Base-by-base conservation (phyloP, 2,797 vertebrate genomes). In the Crocidura indochinensis region DNA sequence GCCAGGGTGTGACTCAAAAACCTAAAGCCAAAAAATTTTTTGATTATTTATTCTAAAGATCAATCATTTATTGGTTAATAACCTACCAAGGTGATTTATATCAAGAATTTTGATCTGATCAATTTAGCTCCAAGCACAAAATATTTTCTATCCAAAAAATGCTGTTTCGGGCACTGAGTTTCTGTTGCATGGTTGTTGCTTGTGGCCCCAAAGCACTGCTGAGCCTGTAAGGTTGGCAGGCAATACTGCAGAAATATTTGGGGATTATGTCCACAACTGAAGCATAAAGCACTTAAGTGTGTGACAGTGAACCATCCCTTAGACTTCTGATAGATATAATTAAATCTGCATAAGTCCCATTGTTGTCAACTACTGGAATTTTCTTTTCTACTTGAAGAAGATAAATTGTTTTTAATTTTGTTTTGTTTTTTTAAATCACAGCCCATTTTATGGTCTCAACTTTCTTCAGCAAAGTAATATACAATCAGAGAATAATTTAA, bases 401-500 rank as follows among this genome's bases (percentile, higher is more conserved):
- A 12, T 47, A 31, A 51, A 20, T 46, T 84, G 80, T 10, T 56
- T 51, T 22, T 78, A 27, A 5, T n/a, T 38, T 38, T 38, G 38
- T 38, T 38, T 38, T 38, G 38, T 38, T 38, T 38, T 38, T 38
- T 38, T 38, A 38, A 75, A 46, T 53, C 65, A 76, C 53, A 0
- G 10, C 31, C 26, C 46, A 20, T 29, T 81, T 73, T 9, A 73
- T 81, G 72, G 5, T 6, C 68, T 93, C 68, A 0, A 1, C 31
- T 69, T 75, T 71, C 78, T 84, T 81, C 14, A 71, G 65, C 62
- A 82, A 51, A 87, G 51, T 44, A 74, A 87, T 6, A 71, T 12
- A 77, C 2, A 92, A 10, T 49, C 94, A 47, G 20, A 47, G 77
- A 97, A 15, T 10, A 77, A 81, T 1, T 71, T 6, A 71, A 62